Conservation (phyloP, 1,140 invertebrate genomes). For the Drosophila punjabiensis region DNA sequence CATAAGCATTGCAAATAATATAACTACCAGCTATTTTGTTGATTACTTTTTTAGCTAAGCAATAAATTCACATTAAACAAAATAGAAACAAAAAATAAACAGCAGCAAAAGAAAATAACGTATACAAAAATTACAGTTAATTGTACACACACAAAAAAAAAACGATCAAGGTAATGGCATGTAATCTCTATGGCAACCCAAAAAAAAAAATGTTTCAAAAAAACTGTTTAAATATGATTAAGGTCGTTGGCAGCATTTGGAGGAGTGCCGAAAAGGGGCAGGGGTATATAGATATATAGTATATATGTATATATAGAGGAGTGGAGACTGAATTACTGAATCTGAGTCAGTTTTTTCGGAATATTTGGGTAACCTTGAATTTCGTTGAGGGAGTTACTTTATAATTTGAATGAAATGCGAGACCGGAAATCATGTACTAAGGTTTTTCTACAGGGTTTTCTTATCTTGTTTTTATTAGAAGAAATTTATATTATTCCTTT, state of each 20-base stretch:
- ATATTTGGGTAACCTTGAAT: conserved; percentile 53
- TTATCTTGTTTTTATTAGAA: not conserved
- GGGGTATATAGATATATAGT: not conserved
- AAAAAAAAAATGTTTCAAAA: conserved; percentile 23
- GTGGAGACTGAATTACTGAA: conserved; percentile 42
- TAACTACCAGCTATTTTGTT: conserved; percentile 13
- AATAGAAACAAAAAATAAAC: conserved; percentile 35
- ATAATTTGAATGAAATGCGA: conserved; percentile 28
- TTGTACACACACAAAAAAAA: conserved; percentile 62
- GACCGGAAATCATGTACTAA: conserved; percentile 44
- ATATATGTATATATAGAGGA: not conserved
- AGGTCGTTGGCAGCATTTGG: conserved; percentile 58
- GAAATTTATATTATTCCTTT: not conserved
- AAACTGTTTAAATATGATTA: conserved; percentile 69
- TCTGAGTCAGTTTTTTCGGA: conserved; percentile 13
- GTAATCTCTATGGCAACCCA: conserved; percentile 54
- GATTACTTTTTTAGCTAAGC: conserved; percentile 3
- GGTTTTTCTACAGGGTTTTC: not conserved
- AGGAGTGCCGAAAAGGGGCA: conserved; percentile 11
- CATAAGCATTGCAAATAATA: conserved; percentile 3
- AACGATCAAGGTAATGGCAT: conserved; percentile 71
- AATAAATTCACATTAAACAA: conserved; percentile 19
- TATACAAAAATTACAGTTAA: conserved; percentile 66
- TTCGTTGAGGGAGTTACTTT: conserved; percentile 22
- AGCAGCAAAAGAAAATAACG: conserved; percentile 33